Evolutionary conservation across 2,113 vertebrate genomes (phyloP).

Genomic region (Mystacornis crossleyi): DNA sequence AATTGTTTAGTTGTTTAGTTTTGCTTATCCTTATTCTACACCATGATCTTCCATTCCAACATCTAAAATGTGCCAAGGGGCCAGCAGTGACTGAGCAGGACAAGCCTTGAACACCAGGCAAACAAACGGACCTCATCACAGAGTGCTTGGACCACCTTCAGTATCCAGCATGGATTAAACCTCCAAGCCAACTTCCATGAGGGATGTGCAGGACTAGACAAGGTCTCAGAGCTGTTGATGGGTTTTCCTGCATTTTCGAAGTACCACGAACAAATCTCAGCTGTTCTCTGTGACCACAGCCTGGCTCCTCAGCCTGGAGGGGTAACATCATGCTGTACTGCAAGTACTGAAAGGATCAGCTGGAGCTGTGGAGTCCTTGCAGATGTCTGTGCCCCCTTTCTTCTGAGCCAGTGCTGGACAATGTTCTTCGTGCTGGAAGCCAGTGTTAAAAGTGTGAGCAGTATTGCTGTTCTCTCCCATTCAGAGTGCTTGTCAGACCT

Average conservation of each 20-base stretch:
- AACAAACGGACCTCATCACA: rapidly evolving
- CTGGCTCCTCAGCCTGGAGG: neutral
- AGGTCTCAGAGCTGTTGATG: neutral
- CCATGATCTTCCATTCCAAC: neutral
- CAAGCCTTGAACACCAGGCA: neutral
- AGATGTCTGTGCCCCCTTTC: neutral
- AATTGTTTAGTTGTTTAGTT: neutral
- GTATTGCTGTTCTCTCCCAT: neutral
- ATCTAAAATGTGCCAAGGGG: neutral
- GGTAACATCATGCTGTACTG: neutral
- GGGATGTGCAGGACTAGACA: neutral
- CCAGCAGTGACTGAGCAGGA: neutral
- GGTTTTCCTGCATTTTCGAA: neutral
- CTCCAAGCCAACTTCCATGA: neutral
- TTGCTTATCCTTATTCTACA: neutral
- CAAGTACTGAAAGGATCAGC: neutral
- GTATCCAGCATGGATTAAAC: neutral
- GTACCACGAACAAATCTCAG: neutral
- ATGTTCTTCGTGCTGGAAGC: neutral
- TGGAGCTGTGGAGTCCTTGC: neutral
- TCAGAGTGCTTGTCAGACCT: neutral
- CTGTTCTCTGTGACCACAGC: neutral
- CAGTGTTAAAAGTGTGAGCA: neutral
- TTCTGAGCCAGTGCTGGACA: neutral
- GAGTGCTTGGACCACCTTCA: neutral